Evolutionary conservation across 2,797 vertebrate genomes (phyloP), one percentile per base, ranked within the genome.

Genomic region (Tinamus major): DNA sequence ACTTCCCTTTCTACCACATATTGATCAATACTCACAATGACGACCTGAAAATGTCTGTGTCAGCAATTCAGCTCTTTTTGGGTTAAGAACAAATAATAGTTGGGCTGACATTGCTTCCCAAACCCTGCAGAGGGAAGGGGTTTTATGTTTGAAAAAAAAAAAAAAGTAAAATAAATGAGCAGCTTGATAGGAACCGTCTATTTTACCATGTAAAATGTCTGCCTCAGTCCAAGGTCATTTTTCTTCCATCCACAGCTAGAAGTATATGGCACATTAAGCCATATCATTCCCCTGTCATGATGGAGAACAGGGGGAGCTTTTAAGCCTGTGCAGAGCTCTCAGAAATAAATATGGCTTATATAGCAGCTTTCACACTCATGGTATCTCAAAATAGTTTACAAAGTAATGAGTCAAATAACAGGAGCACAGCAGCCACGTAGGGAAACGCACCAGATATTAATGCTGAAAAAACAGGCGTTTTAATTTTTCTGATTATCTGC

Each of bases 171-270:
- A 53, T 48, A 51, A 51, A 51, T 29, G 27, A 11, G 53, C 33
- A 55, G 61, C 1, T 56, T 95, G 93, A 91, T 89, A 91, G 90
- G 70, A 85, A 79, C 86, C 82, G 78, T 55, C 82, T 93, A 67
- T 68, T 90, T 94, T 89, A 76, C 72, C 42, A 90, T 39, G 87
- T 48, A 92, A 83, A 89, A 85, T 41, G 35, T 44, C 76, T 76
- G 53, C 62, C 79, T 94, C 75, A 39, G 72, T 77, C 92, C 95
- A 96, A 96, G 96, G 93, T 96, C 93, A 79, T 89, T 94, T 83
- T 87, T 91, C 84, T 77, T 82, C 92, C 63, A 59, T 59, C 49
- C 71, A 63, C 70, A 72, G 74, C 79, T 31, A 80, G 78, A 94
- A 61, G 46, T 91, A 37, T n/a, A 76, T 39, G 68, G 87, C 84